A percentile compares a stretch with the other conserved stretches of the same genome.
phyloP scores from a whole-genome alignment of 1,140 invertebrate genomes.

The Papilio polytes region DNA sequence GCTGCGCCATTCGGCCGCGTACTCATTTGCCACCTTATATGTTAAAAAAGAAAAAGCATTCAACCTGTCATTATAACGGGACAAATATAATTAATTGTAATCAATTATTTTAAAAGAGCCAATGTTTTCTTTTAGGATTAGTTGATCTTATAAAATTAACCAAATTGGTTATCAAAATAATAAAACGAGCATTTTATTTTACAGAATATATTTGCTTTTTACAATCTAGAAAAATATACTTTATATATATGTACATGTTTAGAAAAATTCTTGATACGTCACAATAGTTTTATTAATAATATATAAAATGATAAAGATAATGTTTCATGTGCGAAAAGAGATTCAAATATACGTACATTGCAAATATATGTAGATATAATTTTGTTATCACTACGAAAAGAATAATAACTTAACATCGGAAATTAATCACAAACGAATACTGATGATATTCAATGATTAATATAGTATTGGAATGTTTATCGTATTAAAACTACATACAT shows the following conservation, averaged over 20 bases:
- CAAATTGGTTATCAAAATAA: background rate
- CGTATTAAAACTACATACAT: constrained; percentile 11
- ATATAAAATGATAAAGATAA: constrained; percentile 36
- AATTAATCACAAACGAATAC: constrained; percentile 53
- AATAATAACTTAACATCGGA: constrained; percentile 2
- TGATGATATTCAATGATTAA: constrained; percentile 40
- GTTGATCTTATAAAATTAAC: background rate
- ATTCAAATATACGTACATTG: background rate
- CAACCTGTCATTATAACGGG: too few species aligned
- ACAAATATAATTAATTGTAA: too few species aligned
- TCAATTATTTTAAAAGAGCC: too few species aligned
- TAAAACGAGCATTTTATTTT: constrained; percentile 34
- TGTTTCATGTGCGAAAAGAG: constrained; percentile 30
- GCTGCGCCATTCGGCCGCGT: too few species aligned
- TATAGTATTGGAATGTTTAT: background rate
- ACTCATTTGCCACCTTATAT: too few species aligned
- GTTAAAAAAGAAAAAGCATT: too few species aligned
- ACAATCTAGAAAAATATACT: constrained; percentile 40
- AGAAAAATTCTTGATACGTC: constrained; percentile 23
- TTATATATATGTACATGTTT: constrained; percentile 38
- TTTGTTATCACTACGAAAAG: background rate
- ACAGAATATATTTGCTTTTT: constrained; percentile 49
- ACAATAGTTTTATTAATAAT: constrained; percentile 29
- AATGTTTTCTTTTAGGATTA: too few species aligned
- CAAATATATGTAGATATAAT: constrained; percentile 10